Conservation (phyloP, 2,797 vertebrate genomes). For the Danio tinwini region DNA sequence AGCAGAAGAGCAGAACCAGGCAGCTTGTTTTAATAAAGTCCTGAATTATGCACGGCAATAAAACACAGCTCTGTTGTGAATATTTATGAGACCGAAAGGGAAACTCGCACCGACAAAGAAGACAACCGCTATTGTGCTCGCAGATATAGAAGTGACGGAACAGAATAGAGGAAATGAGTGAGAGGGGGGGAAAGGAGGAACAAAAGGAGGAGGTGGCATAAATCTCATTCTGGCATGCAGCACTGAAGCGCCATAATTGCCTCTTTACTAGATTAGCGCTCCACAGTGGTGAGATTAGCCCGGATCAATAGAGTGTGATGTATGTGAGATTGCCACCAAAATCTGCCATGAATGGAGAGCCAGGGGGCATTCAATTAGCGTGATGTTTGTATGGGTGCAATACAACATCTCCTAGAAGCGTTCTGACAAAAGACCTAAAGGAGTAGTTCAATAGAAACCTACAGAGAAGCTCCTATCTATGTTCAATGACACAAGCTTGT, state of each 20-base stretch:
- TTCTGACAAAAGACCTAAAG: conserved; percentile 17
- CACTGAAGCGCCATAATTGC: conserved; percentile 63
- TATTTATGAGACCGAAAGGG: conserved; percentile 66
- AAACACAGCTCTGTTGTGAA: conserved; percentile 61
- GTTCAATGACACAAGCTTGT: conserved; percentile 1
- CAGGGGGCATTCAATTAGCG: conserved; percentile 57
- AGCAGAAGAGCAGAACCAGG: conserved; percentile 36
- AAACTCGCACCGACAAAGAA: conserved; percentile 40
- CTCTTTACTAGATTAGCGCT: conserved; percentile 68
- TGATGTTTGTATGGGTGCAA: conserved; percentile 50
- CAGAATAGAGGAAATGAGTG: conserved; percentile 8
- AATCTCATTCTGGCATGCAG: conserved; percentile 55
- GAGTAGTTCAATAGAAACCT: background rate
- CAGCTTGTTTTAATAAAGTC: conserved; percentile 70
- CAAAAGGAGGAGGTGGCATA: conserved; percentile 35
- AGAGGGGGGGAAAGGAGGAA: conserved; percentile 22
- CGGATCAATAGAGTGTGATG: conserved; percentile 62
- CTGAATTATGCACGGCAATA: conserved; percentile 71
- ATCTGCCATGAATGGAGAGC: conserved; percentile 57
- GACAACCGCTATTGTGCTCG: conserved; percentile 43
- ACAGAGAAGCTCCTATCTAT: background rate
- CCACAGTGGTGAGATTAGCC: conserved; percentile 62
- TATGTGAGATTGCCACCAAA: conserved; percentile 59
- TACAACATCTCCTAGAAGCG: conserved; percentile 42
- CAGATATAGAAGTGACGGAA: conserved; percentile 37